These are phyloP conservation scores for Porites lutea DNA, from an alignment of 64 coral and sea anemone species.

Conservation along the genomic window DNA sequence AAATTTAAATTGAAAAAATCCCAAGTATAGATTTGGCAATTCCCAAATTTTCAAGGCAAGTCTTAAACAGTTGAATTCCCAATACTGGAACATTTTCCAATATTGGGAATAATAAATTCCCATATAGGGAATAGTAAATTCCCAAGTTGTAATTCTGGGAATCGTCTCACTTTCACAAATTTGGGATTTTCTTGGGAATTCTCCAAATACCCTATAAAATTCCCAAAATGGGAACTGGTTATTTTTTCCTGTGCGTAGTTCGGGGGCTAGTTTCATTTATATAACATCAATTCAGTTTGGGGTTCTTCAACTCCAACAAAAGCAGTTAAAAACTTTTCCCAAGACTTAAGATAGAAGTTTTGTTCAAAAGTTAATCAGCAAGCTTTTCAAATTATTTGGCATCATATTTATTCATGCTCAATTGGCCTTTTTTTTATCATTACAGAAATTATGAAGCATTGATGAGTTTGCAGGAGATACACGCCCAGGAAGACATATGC, in stretches of 20 bases:
- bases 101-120: slow-evolving; percentile 3
- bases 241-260: not conserved
- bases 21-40: not conserved
- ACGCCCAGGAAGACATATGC: no score
- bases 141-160: slow-evolving; percentile 12
- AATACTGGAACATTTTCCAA: slow-evolving; percentile 3
- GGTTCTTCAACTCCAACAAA: no score
- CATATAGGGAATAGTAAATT: not conserved
- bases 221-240: slow-evolving; percentile 10
- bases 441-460: no score
- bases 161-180: slow-evolving; percentile 15
- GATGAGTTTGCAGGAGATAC: no score
- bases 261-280: no score
- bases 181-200: slow-evolving; percentile 10
- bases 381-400: no score
- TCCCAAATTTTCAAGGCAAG: slow-evolving; percentile 10
- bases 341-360: no score
- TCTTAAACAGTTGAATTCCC: not conserved
- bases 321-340: no score
- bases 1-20: not conserved
- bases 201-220: not conserved
- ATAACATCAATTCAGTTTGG: no score
- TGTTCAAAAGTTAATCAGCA: no score
- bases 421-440: no score
- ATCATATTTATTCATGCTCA: no score